Evolutionary conservation across 2,888 invertebrate genomes (phyloP).

Genomic region (Drosophila nigricruria): DNA sequence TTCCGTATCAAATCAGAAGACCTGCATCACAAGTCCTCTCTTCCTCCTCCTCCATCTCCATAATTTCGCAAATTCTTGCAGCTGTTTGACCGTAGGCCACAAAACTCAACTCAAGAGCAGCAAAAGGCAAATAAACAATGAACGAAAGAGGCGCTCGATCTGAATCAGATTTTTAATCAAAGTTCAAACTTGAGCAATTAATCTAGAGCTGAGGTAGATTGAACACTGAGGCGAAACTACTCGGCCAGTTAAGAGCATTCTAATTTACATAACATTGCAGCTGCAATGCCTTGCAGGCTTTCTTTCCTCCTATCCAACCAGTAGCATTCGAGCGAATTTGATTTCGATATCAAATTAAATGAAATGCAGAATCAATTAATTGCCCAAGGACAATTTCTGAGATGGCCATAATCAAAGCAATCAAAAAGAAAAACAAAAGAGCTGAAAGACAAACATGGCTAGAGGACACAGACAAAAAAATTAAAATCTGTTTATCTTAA

Average conservation of each 20-base stretch:
- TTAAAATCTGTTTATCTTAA: background rate
- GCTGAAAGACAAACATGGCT: background rate
- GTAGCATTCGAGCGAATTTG: background rate
- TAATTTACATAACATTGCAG: slow-evolving; percentile 42
- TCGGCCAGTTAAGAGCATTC: slow-evolving; percentile 47
- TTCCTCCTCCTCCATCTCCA: background rate
- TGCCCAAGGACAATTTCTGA: background rate
- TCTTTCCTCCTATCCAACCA: background rate
- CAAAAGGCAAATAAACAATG: slow-evolving; percentile 53
- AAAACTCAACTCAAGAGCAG: slow-evolving; percentile 13
- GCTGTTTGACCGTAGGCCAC: slow-evolving; percentile 61
- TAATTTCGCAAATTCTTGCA: slow-evolving; percentile 50
- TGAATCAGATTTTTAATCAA: slow-evolving; percentile 65
- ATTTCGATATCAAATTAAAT: background rate
- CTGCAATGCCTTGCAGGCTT: slow-evolving; percentile 6
- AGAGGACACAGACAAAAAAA: background rate
- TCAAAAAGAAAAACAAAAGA: no score
- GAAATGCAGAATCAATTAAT: background rate
- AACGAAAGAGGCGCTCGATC: slow-evolving; percentile 9
- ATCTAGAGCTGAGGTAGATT: slow-evolving; percentile 1
- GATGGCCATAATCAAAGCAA: background rate
- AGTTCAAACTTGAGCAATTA: slow-evolving; percentile 53
- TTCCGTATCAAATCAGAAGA: slow-evolving; percentile 62
- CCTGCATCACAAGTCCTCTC: slow-evolving; percentile 7
- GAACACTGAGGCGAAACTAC: no score